Evolutionary conservation across 2,797 vertebrate species (phyloP), one percentile per base, ranked within the genome.

Genomic region (Buphagus erythrorhynchus): DNA sequence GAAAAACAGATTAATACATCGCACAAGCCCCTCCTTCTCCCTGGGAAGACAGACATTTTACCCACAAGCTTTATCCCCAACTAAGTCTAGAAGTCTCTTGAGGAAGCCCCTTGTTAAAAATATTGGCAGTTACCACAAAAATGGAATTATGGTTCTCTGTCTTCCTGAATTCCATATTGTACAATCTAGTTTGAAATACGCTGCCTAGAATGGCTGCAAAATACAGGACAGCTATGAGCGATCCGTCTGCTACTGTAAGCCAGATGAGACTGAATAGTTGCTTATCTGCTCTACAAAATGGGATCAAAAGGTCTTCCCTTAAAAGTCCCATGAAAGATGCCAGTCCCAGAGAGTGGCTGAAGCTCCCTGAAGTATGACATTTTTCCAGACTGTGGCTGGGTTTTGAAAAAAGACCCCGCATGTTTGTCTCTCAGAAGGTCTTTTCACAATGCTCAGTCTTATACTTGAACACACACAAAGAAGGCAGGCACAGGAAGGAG

Each of bases 361-460:
- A 82, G 69, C 73, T 91, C 84, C 61, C 84, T 80, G 49, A 95
- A 92, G 48, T 61, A 84, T 49, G 63, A 95, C 77, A 81, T 95
- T 96, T 93, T 95, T 79, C 82, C 90, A 92, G 72, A 79, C 55
- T 36, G 35, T 24, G 57, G 33, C 31, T 87, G 65, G 49, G 35
- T 62, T 90, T 89, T 48, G 48, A 14, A 29, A 43, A 51, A 69
- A 36, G 46, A 24, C 5, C 11, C 43, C 0, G 0, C 28, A 59
- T 20, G 40, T 90, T 94, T 95, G 83, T 91, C 38, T 94, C 77
- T 79, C 45, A 91, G 88, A 95, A 92, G 40, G 68, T 85, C 78
- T 93, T 96, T 95, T 77, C 96, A 96, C 75, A 90, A 66, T 78
- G 59, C 31, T 80, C 88, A 62, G 54, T 89, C 91, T 88, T 80